Base-by-base conservation (phyloP, 1,140 invertebrate genomes). In the Aphaenogaster ashmeadi region DNA sequence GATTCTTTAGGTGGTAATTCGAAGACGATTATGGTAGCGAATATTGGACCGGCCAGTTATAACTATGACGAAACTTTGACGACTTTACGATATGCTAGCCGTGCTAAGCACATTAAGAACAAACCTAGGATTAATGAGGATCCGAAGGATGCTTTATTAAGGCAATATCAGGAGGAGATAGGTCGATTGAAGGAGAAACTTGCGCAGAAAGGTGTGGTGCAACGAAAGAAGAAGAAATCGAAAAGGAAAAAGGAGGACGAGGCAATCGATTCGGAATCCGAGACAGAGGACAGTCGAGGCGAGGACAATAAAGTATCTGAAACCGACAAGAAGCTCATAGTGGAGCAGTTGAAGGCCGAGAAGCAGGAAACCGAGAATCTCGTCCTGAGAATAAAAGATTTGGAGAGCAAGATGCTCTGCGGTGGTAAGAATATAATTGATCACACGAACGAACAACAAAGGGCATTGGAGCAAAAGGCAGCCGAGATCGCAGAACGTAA, bases 41-140 rank as follows among this genome's bases (percentile, higher is more conserved):
- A 99, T 93, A 97, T 99, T 60, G 99, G 99, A 0, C 99, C 99
- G 18, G 98, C 99, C 3, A 98, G 98, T 89, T 98, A 98, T 86
- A 99, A 99, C 95, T 99, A 99, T 94, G 99, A 99, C 93, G 99
- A 99, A 94, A 99, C 99, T 0, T 97, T 99, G 41, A 99, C 98
- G 92, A 99, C 99, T 0, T 95, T 99, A 54, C 96, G 99, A 8
- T 99, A 99, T 96, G 99, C 99, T 0, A 99, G 98, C 96, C 96
- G 99, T 77, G 99, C 99, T 0, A 99, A 99, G 96, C 99, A 98
- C 92, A 99, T 99, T 78, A 98, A 99, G 95, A 99, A 99, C 95
- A 98, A 98, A 89, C 99, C 99, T 21, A 97, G 98, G 88, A 98
- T 99, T 86, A 99, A 99, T 95, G 99, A 99, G 94, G 99, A 99